These are phyloP conservation scores for Itoplectis maculator DNA, from an alignment of 2,888 invertebrate genomes.

Conservation along the genomic window DNA sequence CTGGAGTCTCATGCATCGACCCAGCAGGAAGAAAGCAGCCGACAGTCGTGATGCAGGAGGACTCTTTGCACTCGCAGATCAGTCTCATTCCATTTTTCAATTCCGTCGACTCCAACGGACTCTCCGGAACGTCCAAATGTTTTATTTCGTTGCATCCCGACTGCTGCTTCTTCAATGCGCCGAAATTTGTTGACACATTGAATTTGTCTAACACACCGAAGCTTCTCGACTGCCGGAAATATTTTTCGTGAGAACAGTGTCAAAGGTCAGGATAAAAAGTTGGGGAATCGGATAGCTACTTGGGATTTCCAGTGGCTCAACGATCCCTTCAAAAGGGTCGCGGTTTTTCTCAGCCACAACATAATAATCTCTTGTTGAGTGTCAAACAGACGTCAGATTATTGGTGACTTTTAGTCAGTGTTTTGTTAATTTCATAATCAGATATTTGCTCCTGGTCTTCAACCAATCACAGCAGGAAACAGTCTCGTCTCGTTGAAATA, in stretches of 20 bases:
- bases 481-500: constrained; percentile 56
- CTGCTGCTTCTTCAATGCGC: neutral
- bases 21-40: constrained; percentile 75
- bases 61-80: constrained; percentile 70
- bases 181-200: too few species aligned
- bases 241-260: neutral
- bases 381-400: constrained; percentile 31
- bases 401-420: neutral
- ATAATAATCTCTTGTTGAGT: constrained; percentile 22
- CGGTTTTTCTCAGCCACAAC: constrained; percentile 49
- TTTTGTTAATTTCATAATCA: neutral
- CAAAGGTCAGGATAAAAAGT: neutral
- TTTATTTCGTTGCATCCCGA: neutral
- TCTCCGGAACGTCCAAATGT: constrained; percentile 61
- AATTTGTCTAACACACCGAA: neutral
- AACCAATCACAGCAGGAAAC: constrained; percentile 1
- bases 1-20: constrained; percentile 72
- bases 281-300: neutral
- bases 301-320: constrained; percentile 1
- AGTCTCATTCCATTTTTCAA: constrained; percentile 73
- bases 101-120: constrained; percentile 66
- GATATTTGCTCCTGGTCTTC: neutral
- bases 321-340: constrained; percentile 25
- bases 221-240: constrained; percentile 25
- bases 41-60: constrained; percentile 71